phyloP scores from a whole-genome alignment of 2,888 invertebrate genomes.

The Muscina levida region DNA sequence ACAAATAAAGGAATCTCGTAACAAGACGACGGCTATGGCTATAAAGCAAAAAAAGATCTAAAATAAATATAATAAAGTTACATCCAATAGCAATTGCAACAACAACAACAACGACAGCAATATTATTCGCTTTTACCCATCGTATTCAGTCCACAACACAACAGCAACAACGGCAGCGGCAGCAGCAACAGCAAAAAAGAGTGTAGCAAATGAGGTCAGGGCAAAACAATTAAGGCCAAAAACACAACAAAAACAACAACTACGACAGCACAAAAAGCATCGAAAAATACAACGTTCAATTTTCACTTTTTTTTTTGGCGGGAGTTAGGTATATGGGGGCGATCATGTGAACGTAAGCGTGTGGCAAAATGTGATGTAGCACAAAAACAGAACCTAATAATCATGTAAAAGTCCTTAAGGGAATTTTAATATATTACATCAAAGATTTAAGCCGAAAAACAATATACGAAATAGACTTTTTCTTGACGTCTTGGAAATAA shows the following conservation, averaged over 20 bases:
- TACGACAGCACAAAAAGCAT: neutral
- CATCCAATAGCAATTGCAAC: too few species aligned
- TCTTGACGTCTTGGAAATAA: too few species aligned
- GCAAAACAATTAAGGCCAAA: constrained; percentile 65
- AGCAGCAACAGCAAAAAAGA: neutral
- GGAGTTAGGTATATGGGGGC: too few species aligned
- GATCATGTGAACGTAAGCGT: neutral
- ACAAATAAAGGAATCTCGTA: constrained; percentile 27
- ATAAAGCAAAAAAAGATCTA: constrained; percentile 24
- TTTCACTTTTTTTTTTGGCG: constrained; percentile 26
- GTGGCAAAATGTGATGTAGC: neutral
- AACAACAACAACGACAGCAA: neutral
- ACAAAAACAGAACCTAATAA: constrained; percentile 2
- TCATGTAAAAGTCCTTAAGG: constrained; percentile 24
- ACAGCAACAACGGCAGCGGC: constrained; percentile 2
- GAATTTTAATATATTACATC: neutral
- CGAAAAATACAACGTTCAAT: constrained; percentile 18
- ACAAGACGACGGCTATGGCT: constrained; percentile 3
- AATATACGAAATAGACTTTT: too few species aligned
- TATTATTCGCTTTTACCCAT: constrained; percentile 7
- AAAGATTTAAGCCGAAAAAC: too few species aligned
- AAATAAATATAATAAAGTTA: constrained; percentile 35
- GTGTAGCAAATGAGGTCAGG: constrained; percentile 61
- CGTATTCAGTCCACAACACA: neutral
- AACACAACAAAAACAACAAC: constrained; percentile 24